Percentiles rank a stretch among this genome's conserved stretches.
Conservation (phyloP, 2,113 vertebrate species). For the Phainopepla nitens region DNA sequence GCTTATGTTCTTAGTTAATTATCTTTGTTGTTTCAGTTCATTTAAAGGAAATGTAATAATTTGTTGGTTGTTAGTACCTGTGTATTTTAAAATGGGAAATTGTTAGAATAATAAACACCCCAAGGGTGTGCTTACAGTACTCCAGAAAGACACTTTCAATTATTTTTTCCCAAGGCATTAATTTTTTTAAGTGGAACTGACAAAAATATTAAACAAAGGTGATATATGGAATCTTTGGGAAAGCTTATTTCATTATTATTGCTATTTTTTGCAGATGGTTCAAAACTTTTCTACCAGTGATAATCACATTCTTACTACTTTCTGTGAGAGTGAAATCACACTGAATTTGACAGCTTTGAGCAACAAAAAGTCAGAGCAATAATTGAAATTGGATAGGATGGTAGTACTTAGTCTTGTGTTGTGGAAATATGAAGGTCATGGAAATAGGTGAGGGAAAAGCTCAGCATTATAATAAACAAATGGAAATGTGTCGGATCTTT, state of each 20-base stretch:
- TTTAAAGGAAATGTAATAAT: conserved; percentile 70
- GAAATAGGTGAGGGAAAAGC: not conserved
- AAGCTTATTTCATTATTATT: not conserved
- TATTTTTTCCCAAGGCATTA: conserved; percentile 43
- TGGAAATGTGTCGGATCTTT: not conserved
- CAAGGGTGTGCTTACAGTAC: conserved; percentile 33
- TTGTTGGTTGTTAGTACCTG: conserved; percentile 63
- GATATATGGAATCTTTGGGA: not conserved
- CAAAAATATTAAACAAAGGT: conserved; percentile 64
- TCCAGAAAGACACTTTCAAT: conserved; percentile 47
- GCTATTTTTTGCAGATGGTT: not conserved
- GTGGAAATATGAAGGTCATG: not conserved
- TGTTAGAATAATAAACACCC: conserved; percentile 57
- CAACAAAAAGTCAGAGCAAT: not conserved
- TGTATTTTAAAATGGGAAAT: conserved; percentile 66
- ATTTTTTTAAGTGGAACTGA: conserved; percentile 48
- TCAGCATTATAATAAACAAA: not conserved
- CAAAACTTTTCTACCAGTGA: not conserved
- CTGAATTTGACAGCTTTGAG: not conserved
- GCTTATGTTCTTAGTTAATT: conserved; percentile 68
- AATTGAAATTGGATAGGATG: not conserved
- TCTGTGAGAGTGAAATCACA: not conserved
- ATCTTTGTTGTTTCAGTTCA: conserved; percentile 66
- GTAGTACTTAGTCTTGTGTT: not conserved
- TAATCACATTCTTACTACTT: not conserved